Conservation (phyloP, 2,888 invertebrate species). For the Nudaria mundana region DNA sequence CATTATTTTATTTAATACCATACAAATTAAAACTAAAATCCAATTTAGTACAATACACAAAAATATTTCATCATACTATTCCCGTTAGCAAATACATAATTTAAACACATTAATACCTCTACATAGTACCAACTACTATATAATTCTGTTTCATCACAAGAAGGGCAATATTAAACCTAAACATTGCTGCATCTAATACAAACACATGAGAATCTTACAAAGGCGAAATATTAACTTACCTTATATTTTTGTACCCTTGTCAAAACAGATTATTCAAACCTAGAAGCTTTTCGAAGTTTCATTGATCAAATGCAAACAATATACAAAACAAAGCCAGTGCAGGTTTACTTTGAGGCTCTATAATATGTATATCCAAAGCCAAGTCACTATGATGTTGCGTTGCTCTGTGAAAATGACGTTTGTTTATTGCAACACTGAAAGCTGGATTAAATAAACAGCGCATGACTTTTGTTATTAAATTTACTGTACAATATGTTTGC, state of each 20-base stretch:
- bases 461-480: slow-evolving; percentile 28
- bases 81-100: background rate
- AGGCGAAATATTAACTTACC: slow-evolving; percentile 1
- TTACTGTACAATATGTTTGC: slow-evolving; percentile 20
- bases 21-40: too few species aligned
- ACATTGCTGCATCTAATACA: background rate
- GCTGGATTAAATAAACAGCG: slow-evolving; percentile 22
- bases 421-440: slow-evolving; percentile 14
- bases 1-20: too few species aligned
- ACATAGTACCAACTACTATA: background rate
- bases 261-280: slow-evolving; percentile 14
- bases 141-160: background rate
- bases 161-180: background rate
- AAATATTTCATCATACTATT: background rate
- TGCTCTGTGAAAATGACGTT: slow-evolving; percentile 30
- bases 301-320: slow-evolving; percentile 15
- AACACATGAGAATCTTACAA: background rate
- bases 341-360: slow-evolving; percentile 11
- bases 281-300: slow-evolving; percentile 13
- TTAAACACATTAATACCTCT: background rate
- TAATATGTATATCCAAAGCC: slow-evolving; percentile 17
- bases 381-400: slow-evolving; percentile 18
- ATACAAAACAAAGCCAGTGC: slow-evolving; percentile 2
- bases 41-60: background rate
- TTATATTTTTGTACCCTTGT: slow-evolving; percentile 12